phyloP scores from a whole-genome alignment of 1,140 invertebrate species.

The Lamellibrachia luymesi region DNA sequence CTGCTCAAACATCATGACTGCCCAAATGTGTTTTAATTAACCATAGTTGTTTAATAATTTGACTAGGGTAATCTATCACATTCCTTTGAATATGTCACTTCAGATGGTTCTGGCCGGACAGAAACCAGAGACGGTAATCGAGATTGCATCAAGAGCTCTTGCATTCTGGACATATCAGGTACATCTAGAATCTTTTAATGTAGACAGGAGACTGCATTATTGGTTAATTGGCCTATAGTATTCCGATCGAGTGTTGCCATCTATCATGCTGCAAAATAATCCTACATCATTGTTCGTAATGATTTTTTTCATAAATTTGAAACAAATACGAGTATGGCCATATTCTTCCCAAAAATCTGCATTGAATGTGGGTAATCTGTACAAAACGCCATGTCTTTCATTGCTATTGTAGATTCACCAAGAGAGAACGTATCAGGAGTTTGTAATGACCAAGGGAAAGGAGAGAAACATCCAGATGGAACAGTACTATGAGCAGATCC shows the following conservation, averaged over 20 bases:
- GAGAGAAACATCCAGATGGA: constrained; percentile 47
- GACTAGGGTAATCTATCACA: background rate
- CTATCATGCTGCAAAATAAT: too few relatives aligned
- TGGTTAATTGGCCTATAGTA: too few relatives aligned
- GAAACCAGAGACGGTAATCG: constrained; percentile 53
- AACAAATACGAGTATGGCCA: too few relatives aligned
- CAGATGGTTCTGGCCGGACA: constrained; percentile 45
- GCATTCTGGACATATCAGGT: constrained; percentile 51
- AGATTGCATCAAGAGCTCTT: constrained; percentile 49
- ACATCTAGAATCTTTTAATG: background rate
- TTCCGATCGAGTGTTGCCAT: too few relatives aligned
- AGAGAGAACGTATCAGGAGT: constrained; percentile 51
- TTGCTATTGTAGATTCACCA: constrained; percentile 42
- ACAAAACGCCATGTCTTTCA: too few relatives aligned
- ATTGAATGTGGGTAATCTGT: too few relatives aligned
- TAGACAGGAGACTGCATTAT: background rate
- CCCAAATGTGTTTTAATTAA: too few relatives aligned
- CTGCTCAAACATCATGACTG: too few relatives aligned
- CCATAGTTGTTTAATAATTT: too few relatives aligned
- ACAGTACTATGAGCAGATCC: constrained; percentile 51
- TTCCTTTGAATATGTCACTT: background rate
- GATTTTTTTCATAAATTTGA: too few relatives aligned
- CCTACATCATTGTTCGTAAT: too few relatives aligned
- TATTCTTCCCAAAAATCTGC: too few relatives aligned
- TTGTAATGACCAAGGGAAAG: constrained; percentile 44